A percentile compares a stretch with the other conserved stretches of the same genome.
These are phyloP conservation scores for Anoncus sp. DNA, from an alignment of 2,888 invertebrate species.

Conservation along the genomic window DNA sequence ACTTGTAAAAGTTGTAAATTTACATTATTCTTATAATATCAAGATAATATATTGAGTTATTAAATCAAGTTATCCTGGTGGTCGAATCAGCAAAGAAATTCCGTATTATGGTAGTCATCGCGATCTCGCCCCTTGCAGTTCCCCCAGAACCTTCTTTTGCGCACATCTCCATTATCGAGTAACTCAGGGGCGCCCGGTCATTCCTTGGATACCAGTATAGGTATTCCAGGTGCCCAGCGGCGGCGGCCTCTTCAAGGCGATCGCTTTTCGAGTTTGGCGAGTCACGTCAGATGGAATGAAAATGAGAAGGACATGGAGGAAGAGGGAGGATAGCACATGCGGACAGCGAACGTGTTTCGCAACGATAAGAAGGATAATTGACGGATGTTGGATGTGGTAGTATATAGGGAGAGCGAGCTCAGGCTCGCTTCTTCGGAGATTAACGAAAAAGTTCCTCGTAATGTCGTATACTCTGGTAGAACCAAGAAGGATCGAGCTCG, in stretches of 20 bases:
- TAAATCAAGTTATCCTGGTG: not conserved
- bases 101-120: not conserved
- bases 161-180: slow-evolving; percentile 35
- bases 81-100: not conserved
- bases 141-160: slow-evolving; percentile 19
- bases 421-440: slow-evolving; percentile 57
- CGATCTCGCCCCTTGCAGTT: slow-evolving; percentile 24
- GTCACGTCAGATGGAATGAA: not conserved
- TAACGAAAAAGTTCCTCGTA: slow-evolving; percentile 60
- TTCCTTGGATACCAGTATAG: slow-evolving; percentile 15
- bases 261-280: slow-evolving; percentile 21
- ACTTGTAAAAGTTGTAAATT: not conserved
- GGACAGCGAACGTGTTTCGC: slow-evolving; percentile 62
- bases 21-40: not conserved
- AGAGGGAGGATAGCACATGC: not conserved
- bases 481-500: slow-evolving; percentile 48
- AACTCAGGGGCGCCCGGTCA: slow-evolving; percentile 35
- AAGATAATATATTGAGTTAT: not conserved
- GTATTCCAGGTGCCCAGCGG: slow-evolving; percentile 41
- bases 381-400: slow-evolving; percentile 50
- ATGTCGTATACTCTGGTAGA: slow-evolving; percentile 38
- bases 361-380: slow-evolving; percentile 65
- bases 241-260: slow-evolving; percentile 19
- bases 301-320: not conserved
- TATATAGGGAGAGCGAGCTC: slow-evolving; percentile 18